Base-by-base conservation (phyloP, 2,113 vertebrate species). In the Hippotragus niger region DNA sequence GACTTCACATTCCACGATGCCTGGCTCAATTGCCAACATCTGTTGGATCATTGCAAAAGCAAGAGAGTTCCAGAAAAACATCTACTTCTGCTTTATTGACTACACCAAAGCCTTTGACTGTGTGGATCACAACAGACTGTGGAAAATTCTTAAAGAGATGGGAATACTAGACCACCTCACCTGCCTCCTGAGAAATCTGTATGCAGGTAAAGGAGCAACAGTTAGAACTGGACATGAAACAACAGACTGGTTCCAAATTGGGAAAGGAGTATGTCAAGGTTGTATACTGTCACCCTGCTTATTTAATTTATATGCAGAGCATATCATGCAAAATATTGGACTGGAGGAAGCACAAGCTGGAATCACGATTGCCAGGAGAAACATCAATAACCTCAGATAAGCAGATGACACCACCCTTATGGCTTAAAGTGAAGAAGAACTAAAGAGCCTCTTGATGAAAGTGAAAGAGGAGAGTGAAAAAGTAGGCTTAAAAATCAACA, bases 311-410 rank as follows among this genome's bases (percentile, higher is more conserved):
- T 36, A 23, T 71, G n/a, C 17, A 71, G n/a, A 71, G 64, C 8
- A 36, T 9, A 67, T 36, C 9, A 67, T 67, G 17, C 0, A 0
- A 67, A 67, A 36, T 36, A 19, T 36, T 71, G 64, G 64, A 4
- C n/a, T 71, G 64, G 64, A 23, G 11, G n/a, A 71, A 71, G 64
- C n/a, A 36, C 17, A 67, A 21, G n/a, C 33, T 21, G 17, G n/a
- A 67, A 36, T 67, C 17, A 67, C 36, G n/a, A 36, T 71, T 71
- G 17, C 64, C 19, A 36, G 64, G 64, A 36, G n/a, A 36, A 71
- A 36, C 10, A 36, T 67, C 17, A 71, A 71, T 36, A 71, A 21
- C n/a, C 4, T 71, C 64, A 71, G 64, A 71, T 36, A 23, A 1
- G 19, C n/a, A 71, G 17, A 36, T 71, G 17, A 36, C 4, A 71